Conservation (phyloP, 2,797 vertebrate species). For the Sebastes steindachneri region DNA sequence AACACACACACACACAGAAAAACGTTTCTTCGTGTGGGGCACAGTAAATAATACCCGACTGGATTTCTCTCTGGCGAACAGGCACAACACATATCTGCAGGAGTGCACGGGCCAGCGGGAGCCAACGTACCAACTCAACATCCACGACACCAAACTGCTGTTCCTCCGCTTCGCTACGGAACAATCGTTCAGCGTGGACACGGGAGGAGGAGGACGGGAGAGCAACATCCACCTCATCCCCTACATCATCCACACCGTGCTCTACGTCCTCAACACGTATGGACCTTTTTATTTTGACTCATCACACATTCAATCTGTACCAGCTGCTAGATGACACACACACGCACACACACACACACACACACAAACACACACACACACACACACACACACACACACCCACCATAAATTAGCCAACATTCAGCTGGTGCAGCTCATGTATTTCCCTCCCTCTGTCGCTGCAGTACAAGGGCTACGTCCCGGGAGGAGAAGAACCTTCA, state of each 20-base stretch:
- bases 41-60: neutral
- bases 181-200: slow-evolving; percentile 98
- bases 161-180: slow-evolving; percentile 98
- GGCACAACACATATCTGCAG: slow-evolving; percentile 99
- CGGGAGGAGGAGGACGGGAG: slow-evolving; percentile 95
- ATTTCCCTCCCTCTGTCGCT: neutral
- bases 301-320: neutral
- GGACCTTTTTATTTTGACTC: slow-evolving; percentile 47
- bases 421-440: neutral
- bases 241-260: slow-evolving; percentile 99
- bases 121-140: slow-evolving; percentile 98
- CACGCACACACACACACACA: neutral
- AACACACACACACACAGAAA: neutral
- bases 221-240: slow-evolving; percentile 99
- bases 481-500: slow-evolving; percentile 98
- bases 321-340: neutral
- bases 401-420: neutral
- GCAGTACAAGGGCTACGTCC: slow-evolving; percentile 93
- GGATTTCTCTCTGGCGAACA: slow-evolving; percentile 54
- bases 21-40: neutral
- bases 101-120: slow-evolving; percentile 98
- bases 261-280: slow-evolving; percentile 99
- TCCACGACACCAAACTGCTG: slow-evolving; percentile 97
- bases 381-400: no score
- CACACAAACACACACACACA: no score